A percentile compares a stretch with the other conserved stretches of the same genome.
Evolutionary conservation across 2,797 vertebrate species (phyloP).

Genomic region (Sebastes cheni): DNA sequence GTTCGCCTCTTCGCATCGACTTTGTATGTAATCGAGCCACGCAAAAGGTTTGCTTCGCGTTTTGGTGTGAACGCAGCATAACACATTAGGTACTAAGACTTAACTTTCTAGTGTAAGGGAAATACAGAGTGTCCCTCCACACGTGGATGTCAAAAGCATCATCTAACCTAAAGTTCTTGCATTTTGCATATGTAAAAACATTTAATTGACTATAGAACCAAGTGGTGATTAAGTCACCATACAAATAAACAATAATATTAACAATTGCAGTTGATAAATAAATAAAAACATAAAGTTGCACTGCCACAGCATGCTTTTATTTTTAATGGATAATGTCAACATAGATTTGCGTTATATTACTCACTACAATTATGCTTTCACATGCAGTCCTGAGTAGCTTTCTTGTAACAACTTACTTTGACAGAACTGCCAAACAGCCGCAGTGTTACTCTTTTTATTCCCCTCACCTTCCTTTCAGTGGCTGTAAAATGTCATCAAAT

Average conservation of each 20-base stretch:
- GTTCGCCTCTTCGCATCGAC: too few relatives aligned
- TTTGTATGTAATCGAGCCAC: too few relatives aligned
- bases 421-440: background rate
- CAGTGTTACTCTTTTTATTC: background rate
- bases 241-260: background rate
- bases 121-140: background rate
- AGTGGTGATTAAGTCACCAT: background rate
- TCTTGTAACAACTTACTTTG: background rate
- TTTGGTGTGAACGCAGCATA: too few relatives aligned
- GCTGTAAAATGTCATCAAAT: background rate
- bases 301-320: rapidly evolving
- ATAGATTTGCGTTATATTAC: background rate
- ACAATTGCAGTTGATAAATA: background rate
- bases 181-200: background rate
- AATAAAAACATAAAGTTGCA: background rate
- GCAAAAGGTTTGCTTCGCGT: too few relatives aligned
- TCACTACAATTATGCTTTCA: background rate
- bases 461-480: background rate
- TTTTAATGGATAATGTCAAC: background rate
- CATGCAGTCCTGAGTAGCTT: background rate
- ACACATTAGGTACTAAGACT: too few relatives aligned
- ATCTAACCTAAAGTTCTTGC: background rate
- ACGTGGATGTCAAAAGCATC: background rate
- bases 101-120: background rate
- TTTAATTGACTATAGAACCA: background rate